phyloP scores from a whole-genome alignment of 2,797 vertebrate genomes.

The Falco rusticolus region DNA sequence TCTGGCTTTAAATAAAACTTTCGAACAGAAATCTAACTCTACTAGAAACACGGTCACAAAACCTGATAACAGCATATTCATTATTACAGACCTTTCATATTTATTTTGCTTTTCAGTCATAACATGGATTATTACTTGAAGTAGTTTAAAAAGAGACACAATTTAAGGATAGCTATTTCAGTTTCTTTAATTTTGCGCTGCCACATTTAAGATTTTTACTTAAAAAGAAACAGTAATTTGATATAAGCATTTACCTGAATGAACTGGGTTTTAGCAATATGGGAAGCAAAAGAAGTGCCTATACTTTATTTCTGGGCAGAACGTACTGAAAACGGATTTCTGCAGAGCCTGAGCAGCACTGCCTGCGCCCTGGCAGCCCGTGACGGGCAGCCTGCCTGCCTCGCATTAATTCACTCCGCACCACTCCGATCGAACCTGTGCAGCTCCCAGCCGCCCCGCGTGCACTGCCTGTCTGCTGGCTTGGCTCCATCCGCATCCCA shows the following conservation, averaged over 20 bases:
- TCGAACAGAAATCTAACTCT: not conserved
- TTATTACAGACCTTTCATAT: not conserved
- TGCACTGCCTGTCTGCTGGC: slow-evolving; percentile 80
- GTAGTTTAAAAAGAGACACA: not conserved
- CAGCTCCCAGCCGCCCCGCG: slow-evolving; percentile 79
- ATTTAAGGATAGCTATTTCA: not conserved
- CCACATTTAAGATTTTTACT: not conserved
- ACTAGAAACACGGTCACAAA: not conserved
- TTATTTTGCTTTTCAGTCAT: not conserved
- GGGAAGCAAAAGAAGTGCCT: not conserved
- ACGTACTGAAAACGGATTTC: slow-evolving; percentile 57
- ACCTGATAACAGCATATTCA: not conserved
- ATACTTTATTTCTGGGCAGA: slow-evolving; percentile 18
- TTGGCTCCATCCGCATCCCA: slow-evolving; percentile 73
- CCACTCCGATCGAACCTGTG: slow-evolving; percentile 79
- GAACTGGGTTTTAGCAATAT: not conserved
- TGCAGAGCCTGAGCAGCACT: not conserved
- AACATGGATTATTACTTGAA: not conserved
- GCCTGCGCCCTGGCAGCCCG: not conserved
- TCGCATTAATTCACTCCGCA: slow-evolving; percentile 83
- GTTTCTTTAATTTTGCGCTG: not conserved
- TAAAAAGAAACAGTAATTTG: not conserved
- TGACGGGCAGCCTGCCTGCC: slow-evolving; percentile 81
- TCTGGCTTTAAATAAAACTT: no score
- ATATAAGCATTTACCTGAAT: not conserved